Base-by-base conservation (phyloP, 2,888 invertebrate genomes). In the Timema cristinae region DNA sequence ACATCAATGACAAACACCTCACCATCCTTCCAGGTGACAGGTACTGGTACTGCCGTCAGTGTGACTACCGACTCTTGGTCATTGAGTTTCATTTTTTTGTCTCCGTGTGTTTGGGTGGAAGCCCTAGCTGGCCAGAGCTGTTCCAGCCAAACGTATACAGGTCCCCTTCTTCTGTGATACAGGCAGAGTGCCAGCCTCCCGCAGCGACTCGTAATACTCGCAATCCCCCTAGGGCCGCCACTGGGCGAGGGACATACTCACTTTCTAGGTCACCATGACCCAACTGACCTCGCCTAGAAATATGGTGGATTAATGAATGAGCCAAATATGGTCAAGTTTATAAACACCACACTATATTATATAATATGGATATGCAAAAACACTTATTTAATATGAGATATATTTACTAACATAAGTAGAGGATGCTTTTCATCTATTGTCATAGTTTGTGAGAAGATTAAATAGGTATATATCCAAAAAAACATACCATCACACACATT, bases 91-190 rank as follows among this genome's bases (percentile, higher is more conserved):
- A 69, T 78, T 77, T 0, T 77, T 69, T 16, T 71, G 7, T 49
- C 51, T 48, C 50, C 16, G 50, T 50, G 8, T 48, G 51, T 68
- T 11, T 52, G 54, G 2, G 68, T 52, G 48, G 69, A n/a, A 71
- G 67, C 8, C 96, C 96, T 15, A 97, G 82, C 81, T 97, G 95
- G 0, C 96, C 95, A 78, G 87, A 88, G 74, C 91, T 89, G 82
- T 97, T 97, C 91, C 93, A 95, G 8, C 97, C 97, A 96, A 97
- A 97, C 4, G 88, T 86, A 80, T 95, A 97, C 0, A 95, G 79
- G 80, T 95, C 95, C 13, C 94, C 95, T 81, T 86, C 87, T 78
- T 87, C 86, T 76, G 93, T 93, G 8, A 95, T 80, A 10, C 91
- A 94, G 69, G 90, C 86, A 70, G 90, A 91, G 81, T 96, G 95